Percentiles rank a stretch among this genome's conserved stretches.
Conservation (phyloP, 2,113 vertebrate genomes). For the Xenus cinereus region DNA sequence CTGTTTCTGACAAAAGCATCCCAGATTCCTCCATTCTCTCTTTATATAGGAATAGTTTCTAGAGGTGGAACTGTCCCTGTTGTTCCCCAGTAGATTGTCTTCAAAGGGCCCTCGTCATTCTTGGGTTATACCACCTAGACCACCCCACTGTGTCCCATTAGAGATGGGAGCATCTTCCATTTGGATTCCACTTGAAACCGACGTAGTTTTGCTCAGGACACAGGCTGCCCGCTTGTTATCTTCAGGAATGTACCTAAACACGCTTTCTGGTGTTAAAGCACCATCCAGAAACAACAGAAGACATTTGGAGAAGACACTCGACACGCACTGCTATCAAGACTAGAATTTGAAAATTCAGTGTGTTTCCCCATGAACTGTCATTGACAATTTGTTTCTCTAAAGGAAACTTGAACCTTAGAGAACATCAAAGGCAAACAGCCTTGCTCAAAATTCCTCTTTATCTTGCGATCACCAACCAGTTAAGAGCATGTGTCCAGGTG, state of each 20-base stretch:
- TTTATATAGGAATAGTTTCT: background rate
- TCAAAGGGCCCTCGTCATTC: background rate
- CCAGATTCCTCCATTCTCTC: background rate
- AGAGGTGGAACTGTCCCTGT: background rate
- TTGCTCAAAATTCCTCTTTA: background rate
- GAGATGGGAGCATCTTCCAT: background rate
- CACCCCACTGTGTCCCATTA: background rate
- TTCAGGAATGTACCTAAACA: background rate
- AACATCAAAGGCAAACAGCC: background rate
- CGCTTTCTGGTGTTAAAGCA: background rate
- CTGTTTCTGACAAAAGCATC: background rate
- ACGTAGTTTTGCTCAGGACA: background rate
- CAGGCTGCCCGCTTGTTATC: background rate
- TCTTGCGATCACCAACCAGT: background rate
- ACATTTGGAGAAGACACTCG: accelerated
- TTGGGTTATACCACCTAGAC: background rate
- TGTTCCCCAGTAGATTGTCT: background rate
- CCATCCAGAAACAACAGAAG: background rate
- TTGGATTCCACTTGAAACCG: background rate
- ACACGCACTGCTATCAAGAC: background rate
- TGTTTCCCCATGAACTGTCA: background rate
- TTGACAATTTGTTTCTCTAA: background rate
- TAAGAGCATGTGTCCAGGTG: background rate
- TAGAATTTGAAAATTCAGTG: background rate
- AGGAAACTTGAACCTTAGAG: background rate